A percentile compares a stretch with the other conserved stretches of the same genome.
phyloP scores from a whole-genome alignment of 2,888 invertebrate genomes.

The Callyntrura guangdongensis region DNA sequence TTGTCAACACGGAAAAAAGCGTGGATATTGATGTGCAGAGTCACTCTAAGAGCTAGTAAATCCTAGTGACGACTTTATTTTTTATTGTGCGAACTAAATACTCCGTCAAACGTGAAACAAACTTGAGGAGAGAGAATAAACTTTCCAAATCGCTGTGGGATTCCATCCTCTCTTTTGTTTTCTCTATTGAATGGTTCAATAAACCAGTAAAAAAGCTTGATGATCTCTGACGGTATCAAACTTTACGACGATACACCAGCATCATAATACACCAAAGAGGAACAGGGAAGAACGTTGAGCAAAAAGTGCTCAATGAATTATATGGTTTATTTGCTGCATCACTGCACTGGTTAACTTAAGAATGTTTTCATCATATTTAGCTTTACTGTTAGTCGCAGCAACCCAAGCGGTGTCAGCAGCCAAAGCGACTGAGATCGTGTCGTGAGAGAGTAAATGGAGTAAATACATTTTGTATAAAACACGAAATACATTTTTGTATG shows the following conservation, averaged over 20 bases:
- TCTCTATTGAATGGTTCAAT: constrained; percentile 9
- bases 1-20: constrained; percentile 16
- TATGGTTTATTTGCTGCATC: background rate
- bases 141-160: constrained; percentile 47
- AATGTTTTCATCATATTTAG: background rate
- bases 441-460: background rate
- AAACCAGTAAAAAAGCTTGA: constrained; percentile 29
- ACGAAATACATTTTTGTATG: background rate
- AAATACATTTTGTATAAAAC: background rate
- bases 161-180: constrained; percentile 43
- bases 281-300: background rate
- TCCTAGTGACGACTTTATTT: background rate
- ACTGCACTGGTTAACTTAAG: background rate
- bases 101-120: constrained; percentile 16
- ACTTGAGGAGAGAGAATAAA: constrained; percentile 25
- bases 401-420: background rate
- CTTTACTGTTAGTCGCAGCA: background rate
- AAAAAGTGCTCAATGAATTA: background rate
- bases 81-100: constrained; percentile 25
- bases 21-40: constrained; percentile 3
- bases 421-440: background rate
- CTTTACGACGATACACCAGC: background rate
- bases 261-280: background rate
- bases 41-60: background rate
- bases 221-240: constrained; percentile 1